Conservation (phyloP, 2,888 invertebrate species). For the Teinopalpus imperialis region DNA sequence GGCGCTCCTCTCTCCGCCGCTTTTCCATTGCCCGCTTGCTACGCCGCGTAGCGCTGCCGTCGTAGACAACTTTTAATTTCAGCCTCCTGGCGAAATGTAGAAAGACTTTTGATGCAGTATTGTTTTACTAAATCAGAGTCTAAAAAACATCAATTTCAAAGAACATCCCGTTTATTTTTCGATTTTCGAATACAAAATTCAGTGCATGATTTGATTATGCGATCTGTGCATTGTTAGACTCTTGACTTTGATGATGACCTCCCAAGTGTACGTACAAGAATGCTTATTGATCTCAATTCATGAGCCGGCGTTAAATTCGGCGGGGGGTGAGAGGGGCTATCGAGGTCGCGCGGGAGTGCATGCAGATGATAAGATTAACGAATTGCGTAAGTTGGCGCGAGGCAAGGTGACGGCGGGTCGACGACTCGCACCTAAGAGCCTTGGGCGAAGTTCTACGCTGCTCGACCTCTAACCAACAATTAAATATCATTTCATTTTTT, state of each 20-base stretch:
- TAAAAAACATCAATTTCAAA: neutral
- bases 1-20: conserved; percentile 64
- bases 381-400: conserved; percentile 77
- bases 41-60: conserved; percentile 45
- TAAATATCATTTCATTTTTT: conserved; percentile 42
- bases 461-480: conserved; percentile 69
- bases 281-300: conserved; percentile 30
- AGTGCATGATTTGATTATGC: conserved; percentile 21
- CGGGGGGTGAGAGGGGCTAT: conserved; percentile 58
- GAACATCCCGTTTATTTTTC: neutral
- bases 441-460: conserved; percentile 65
- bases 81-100: conserved; percentile 19
- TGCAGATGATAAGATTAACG: conserved; percentile 78
- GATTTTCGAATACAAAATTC: conserved; percentile 10
- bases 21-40: conserved; percentile 60
- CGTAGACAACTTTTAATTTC: conserved; percentile 49
- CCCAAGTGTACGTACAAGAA: conserved; percentile 25
- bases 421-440: conserved; percentile 69
- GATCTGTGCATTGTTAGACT: conserved; percentile 23
- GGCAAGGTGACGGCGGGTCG: conserved; percentile 78
- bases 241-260: conserved; percentile 31
- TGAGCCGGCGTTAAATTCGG: conserved; percentile 59
- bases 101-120: neutral
- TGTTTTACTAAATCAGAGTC: neutral
- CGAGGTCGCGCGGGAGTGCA: conserved; percentile 69